phyloP scores from a whole-genome alignment of 2,888 invertebrate genomes.

The Lepetodrilus schrolli region DNA sequence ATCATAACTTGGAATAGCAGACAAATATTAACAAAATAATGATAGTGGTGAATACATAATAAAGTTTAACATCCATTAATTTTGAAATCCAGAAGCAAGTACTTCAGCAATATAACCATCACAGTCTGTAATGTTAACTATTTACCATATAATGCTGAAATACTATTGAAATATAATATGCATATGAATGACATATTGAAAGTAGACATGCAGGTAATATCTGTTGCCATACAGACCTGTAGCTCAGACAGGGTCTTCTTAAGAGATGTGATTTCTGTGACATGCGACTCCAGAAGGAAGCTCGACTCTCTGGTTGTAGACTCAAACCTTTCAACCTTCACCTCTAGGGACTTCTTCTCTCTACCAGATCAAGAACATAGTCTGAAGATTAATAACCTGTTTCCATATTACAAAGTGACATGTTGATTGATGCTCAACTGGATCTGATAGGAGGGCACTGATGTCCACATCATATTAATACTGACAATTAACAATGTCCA shows the following conservation, averaged over 20 bases:
- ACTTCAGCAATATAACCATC: no score
- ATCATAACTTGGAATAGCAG: no score
- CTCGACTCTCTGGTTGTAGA: constrained; percentile 50
- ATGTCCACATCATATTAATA: not conserved
- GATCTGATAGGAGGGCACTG: not conserved
- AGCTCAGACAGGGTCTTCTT: constrained; percentile 50
- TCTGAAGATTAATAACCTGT: not conserved
- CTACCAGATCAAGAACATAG: constrained; percentile 37
- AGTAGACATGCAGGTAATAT: no score
- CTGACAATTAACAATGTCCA: not conserved
- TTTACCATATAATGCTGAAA: no score
- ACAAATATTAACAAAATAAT: no score
- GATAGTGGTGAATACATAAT: no score
- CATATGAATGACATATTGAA: no score
- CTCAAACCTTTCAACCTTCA: constrained; percentile 46
- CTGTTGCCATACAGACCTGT: constrained; percentile 55
- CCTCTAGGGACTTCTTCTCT: constrained; percentile 52
- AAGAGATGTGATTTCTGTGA: constrained; percentile 55
- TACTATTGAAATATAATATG: no score
- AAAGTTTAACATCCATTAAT: no score
- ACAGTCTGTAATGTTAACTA: no score
- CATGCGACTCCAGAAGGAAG: constrained; percentile 55
- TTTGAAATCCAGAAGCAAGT: no score
- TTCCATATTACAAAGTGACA: no score
- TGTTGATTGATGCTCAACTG: not conserved